Percentiles rank a stretch among this genome's conserved stretches.
Conservation (phyloP, 2,113 vertebrate genomes). For the Emydura subglobosa region DNA sequence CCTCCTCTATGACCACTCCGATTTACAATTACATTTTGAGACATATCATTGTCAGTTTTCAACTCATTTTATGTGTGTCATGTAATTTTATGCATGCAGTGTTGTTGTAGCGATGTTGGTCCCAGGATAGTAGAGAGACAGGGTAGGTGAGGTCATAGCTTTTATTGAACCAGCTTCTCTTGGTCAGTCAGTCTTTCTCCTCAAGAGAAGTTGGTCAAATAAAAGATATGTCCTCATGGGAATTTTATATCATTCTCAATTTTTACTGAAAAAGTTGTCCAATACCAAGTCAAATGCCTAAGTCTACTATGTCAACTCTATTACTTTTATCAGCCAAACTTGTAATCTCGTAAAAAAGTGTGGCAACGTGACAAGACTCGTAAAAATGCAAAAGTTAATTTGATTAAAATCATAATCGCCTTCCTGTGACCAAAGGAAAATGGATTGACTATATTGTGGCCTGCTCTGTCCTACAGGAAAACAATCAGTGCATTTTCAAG, state of each 20-base stretch:
- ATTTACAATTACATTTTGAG: background rate
- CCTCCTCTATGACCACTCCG: no score
- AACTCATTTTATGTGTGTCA: background rate
- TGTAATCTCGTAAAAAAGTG: background rate
- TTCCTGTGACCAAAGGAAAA: background rate
- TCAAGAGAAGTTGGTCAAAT: background rate
- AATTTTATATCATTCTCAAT: background rate
- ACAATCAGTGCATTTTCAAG: background rate
- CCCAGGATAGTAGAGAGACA: background rate
- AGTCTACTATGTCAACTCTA: background rate
- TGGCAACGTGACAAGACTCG: background rate
- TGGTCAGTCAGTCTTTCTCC: background rate
- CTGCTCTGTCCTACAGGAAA: background rate
- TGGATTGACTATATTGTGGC: background rate
- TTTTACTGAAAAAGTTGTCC: background rate
- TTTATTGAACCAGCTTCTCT: background rate
- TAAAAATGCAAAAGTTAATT: slow-evolving; percentile 10
- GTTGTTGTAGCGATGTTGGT: background rate
- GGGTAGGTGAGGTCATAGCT: background rate
- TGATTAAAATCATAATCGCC: background rate
- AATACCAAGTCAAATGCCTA: background rate
- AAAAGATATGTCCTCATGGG: background rate
- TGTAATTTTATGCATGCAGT: background rate
- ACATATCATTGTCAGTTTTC: background rate
- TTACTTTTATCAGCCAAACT: background rate